Evolutionary conservation across 2,797 vertebrate genomes (phyloP).

Genomic region (Parauchenoglanis punctatus): DNA sequence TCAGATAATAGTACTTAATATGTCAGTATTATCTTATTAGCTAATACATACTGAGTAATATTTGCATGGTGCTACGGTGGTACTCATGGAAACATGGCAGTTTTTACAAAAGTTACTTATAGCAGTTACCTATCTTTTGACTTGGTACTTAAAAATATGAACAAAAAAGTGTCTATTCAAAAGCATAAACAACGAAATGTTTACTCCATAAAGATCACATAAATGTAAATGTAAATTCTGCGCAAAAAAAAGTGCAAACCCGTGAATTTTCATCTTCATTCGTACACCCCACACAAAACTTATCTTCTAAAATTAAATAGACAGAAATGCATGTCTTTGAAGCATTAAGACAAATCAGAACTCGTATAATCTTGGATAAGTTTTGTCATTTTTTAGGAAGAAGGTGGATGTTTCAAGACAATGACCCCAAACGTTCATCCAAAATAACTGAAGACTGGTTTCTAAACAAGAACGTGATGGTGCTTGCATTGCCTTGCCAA

Average conservation of each 20-base stretch:
- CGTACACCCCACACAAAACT: not conserved
- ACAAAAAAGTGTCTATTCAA: not conserved
- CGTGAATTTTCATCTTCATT: not conserved
- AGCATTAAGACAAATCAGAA: not conserved
- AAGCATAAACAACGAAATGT: not conserved
- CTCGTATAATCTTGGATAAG: not conserved
- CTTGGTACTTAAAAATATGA: not conserved
- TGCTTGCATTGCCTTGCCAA: not conserved
- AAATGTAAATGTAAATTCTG: not conserved
- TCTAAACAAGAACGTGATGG: not conserved
- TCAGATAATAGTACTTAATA: not conserved
- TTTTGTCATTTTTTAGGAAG: not conserved
- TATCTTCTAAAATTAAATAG: too few relatives aligned
- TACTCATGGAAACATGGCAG: not conserved
- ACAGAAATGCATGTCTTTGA: not conserved
- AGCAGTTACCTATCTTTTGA: too few relatives aligned
- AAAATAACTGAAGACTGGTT: not conserved
- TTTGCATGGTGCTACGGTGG: not conserved
- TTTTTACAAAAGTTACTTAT: too few relatives aligned
- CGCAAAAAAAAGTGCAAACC: not conserved
- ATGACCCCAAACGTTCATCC: not conserved
- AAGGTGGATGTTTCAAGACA: not conserved
- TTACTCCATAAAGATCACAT: not conserved
- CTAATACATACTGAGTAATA: too few relatives aligned
- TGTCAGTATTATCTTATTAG: not conserved